These are phyloP conservation scores for Cremastinae sp. DNA, from an alignment of 2,888 invertebrate species.

Conservation along the genomic window DNA sequence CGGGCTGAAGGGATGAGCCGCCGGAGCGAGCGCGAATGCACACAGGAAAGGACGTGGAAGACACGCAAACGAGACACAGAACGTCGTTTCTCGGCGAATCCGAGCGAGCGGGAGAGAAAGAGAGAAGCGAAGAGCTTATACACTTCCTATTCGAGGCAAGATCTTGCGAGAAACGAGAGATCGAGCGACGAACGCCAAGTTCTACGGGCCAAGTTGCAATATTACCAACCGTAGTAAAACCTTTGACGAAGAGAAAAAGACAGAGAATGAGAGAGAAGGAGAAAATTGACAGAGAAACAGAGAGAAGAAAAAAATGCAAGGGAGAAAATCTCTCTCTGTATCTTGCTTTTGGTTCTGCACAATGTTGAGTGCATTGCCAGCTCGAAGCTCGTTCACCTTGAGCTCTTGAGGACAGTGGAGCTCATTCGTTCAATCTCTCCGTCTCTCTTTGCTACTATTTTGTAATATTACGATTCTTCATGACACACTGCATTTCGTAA, in stretches of 20 bases:
- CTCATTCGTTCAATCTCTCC: constrained; percentile 68
- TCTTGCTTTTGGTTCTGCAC: constrained; percentile 47
- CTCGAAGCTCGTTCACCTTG: constrained; percentile 80
- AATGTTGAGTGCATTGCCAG: constrained; percentile 72
- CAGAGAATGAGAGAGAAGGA: constrained; percentile 13
- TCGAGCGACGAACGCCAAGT: constrained; percentile 38
- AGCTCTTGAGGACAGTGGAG: constrained; percentile 74
- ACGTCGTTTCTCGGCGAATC: constrained; percentile 43
- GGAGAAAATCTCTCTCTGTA: constrained; percentile 34
- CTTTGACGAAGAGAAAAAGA: no score
- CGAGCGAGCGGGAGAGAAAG: constrained; percentile 25
- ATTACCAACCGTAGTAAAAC: constrained; percentile 72
- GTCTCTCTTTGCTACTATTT: constrained; percentile 51
- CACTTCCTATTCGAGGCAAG: no score
- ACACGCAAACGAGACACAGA: constrained; percentile 41
- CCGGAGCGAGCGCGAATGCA: constrained; percentile 13
- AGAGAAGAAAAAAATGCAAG: not conserved
- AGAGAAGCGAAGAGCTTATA: constrained; percentile 8
- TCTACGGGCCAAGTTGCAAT: constrained; percentile 36
- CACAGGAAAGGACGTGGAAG: constrained; percentile 17
- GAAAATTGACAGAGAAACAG: not conserved
- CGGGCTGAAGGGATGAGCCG: constrained; percentile 14
- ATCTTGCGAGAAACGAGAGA: no score
- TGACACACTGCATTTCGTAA: not conserved
- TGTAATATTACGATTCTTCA: constrained; percentile 5